phyloP scores from a whole-genome alignment of 1,140 invertebrate species.

The Atopsyche davidsoni region DNA sequence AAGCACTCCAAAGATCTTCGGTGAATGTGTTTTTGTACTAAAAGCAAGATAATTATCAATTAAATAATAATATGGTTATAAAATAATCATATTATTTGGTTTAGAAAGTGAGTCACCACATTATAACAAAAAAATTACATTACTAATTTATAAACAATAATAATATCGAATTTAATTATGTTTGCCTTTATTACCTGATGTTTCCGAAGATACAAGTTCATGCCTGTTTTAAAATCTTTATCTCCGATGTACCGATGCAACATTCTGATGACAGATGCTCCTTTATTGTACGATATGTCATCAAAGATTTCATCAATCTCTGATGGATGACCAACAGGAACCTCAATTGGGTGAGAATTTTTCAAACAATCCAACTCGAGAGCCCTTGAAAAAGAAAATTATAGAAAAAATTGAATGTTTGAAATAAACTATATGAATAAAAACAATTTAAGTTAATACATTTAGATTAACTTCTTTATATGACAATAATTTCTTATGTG shows the following conservation, averaged over 20 bases:
- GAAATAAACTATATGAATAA: not conserved
- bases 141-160: too few relatives aligned
- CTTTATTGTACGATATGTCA: slow-evolving; percentile 92
- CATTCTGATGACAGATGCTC: slow-evolving; percentile 93
- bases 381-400: slow-evolving; percentile 48
- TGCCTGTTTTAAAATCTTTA: slow-evolving; percentile 88
- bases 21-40: slow-evolving; percentile 86
- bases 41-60: slow-evolving; percentile 11
- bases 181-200: slow-evolving; percentile 53
- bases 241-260: slow-evolving; percentile 93
- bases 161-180: too few relatives aligned
- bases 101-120: too few relatives aligned
- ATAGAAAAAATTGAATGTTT: not conserved
- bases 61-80: too few relatives aligned
- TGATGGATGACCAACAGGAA: slow-evolving; percentile 79
- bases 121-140: too few relatives aligned
- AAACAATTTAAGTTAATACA: too few relatives aligned
- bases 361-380: slow-evolving; percentile 84
- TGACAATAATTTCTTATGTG: too few relatives aligned
- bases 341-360: slow-evolving; percentile 88
- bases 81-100: too few relatives aligned
- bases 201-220: slow-evolving; percentile 85
- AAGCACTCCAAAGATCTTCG: slow-evolving; percentile 87
- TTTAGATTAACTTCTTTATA: too few relatives aligned
- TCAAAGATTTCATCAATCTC: slow-evolving; percentile 96